phyloP scores from a whole-genome alignment of 2,888 invertebrate species.

The Macrophya annulata region DNA sequence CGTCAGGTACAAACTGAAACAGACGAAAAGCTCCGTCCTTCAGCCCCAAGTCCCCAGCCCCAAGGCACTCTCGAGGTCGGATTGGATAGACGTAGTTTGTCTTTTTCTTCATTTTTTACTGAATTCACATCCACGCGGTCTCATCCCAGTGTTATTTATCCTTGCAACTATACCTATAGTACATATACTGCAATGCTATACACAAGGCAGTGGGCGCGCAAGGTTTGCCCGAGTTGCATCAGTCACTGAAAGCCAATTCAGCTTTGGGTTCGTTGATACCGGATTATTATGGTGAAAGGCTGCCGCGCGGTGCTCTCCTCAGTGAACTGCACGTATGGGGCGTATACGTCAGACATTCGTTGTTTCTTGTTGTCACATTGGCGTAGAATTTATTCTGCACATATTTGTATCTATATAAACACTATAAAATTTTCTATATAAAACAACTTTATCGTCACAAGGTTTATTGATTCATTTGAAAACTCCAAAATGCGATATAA shows the following conservation, averaged over 20 bases:
- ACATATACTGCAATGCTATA: background rate
- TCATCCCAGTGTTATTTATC: constrained; percentile 16
- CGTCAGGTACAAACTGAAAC: constrained; percentile 8
- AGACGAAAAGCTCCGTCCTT: constrained; percentile 26
- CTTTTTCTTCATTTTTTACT: background rate
- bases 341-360: constrained; percentile 33
- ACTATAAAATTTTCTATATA: no score
- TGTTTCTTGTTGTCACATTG: constrained; percentile 18
- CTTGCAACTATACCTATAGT: background rate
- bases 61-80: background rate
- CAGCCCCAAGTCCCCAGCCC: background rate
- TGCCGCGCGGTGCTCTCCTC: constrained; percentile 50
- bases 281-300: constrained; percentile 76
- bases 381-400: constrained; percentile 27
- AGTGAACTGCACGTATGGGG: constrained; percentile 30
- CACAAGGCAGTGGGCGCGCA: constrained; percentile 59
- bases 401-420: no score
- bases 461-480: constrained; percentile 4
- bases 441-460: background rate
- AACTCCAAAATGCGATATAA: background rate
- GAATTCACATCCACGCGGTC: background rate
- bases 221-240: constrained; percentile 72
- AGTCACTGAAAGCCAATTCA: constrained; percentile 61
- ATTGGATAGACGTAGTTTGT: constrained; percentile 7
- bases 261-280: constrained; percentile 62